phyloP scores from a whole-genome alignment of 2,797 vertebrate genomes.

The Danio albolineatus region DNA sequence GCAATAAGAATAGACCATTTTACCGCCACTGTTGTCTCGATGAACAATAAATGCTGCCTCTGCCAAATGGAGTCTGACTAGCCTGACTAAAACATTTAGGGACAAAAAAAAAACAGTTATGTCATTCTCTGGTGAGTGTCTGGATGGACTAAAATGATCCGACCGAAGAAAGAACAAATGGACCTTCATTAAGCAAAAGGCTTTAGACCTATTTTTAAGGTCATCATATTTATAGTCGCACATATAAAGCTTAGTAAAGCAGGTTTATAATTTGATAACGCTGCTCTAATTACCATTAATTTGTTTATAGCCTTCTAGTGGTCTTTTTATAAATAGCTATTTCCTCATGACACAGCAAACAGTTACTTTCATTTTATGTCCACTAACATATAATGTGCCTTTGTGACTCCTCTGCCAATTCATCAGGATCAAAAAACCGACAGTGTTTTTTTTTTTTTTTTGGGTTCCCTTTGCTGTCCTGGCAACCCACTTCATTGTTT shows the following conservation, averaged over 20 bases:
- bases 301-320: neutral
- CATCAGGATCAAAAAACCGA: neutral
- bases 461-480: neutral
- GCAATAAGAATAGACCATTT: slow-evolving; percentile 18
- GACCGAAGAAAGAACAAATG: slow-evolving; percentile 1
- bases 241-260: neutral
- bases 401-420: neutral
- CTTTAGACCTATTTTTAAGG: too few relatives aligned
- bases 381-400: neutral
- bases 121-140: slow-evolving; percentile 15
- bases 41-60: slow-evolving; percentile 32
- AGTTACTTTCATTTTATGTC: neutral
- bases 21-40: slow-evolving; percentile 25
- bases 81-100: slow-evolving; percentile 44
- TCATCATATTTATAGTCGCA: neutral
- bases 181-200: neutral
- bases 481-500: neutral
- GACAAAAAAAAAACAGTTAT: slow-evolving; percentile 23
- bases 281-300: neutral
- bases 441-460: slow-evolving; percentile 16
- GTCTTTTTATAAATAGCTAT: neutral
- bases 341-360: neutral
- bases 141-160: slow-evolving; percentile 12
- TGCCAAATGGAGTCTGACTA: slow-evolving; percentile 44
- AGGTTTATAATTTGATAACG: neutral